These are phyloP conservation scores for Brachystomella parvula DNA, from an alignment of 1,140 invertebrate species.

Conservation along the genomic window DNA sequence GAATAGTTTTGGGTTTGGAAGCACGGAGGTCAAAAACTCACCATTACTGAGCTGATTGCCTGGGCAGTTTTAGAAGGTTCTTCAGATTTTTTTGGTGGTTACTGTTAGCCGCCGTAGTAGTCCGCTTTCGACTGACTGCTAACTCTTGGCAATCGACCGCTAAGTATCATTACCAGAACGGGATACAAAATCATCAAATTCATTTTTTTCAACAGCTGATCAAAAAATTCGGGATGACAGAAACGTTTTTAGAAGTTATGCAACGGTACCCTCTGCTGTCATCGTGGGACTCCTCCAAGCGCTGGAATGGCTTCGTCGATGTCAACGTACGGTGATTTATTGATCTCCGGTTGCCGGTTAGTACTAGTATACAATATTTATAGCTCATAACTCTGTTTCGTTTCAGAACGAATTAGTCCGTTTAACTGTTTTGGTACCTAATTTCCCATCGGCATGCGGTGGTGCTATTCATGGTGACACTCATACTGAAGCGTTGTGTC, in stretches of 20 bases:
- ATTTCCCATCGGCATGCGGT: conserved; percentile 9
- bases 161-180: too few relatives aligned
- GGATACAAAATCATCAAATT: too few relatives aligned
- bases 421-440: conserved; percentile 11
- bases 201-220: too few relatives aligned
- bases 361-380: not conserved
- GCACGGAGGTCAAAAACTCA: too few relatives aligned
- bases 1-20: too few relatives aligned
- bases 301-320: conserved; percentile 17
- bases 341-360: not conserved
- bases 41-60: too few relatives aligned
- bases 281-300: not conserved
- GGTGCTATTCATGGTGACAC: conserved; percentile 9
- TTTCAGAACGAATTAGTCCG: not conserved
- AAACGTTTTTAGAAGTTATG: conserved; percentile 3
- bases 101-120: too few relatives aligned
- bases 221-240: too few relatives aligned
- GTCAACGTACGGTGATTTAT: conserved; percentile 1
- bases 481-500: not conserved
- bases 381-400: not conserved
- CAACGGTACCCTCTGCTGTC: conserved; percentile 9
- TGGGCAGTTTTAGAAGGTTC: too few relatives aligned
- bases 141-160: too few relatives aligned
- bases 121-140: too few relatives aligned
- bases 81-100: too few relatives aligned